These are phyloP conservation scores for Dynastes maya DNA, from an alignment of 2,888 invertebrate species.

Conservation along the genomic window DNA sequence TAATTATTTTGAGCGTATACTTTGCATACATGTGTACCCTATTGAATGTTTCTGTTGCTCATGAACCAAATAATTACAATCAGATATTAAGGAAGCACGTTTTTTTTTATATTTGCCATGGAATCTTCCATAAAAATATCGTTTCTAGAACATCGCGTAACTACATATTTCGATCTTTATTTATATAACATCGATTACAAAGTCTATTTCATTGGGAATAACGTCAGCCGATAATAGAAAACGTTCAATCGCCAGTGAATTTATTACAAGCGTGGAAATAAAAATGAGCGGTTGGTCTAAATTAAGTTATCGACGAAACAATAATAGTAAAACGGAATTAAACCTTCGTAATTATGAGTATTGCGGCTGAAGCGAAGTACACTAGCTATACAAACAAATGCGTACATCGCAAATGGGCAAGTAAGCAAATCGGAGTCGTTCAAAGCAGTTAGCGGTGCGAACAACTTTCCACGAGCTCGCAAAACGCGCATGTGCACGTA, in stretches of 20 bases:
- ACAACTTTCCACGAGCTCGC: slow-evolving; percentile 13
- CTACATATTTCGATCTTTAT: neutral
- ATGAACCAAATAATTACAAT: too few species aligned
- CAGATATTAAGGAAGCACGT: too few species aligned
- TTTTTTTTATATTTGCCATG: too few species aligned
- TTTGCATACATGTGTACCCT: too few species aligned
- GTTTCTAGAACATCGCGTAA: too few species aligned
- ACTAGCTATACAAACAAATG: neutral
- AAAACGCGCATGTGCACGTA: slow-evolving; percentile 37
- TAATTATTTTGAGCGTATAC: too few species aligned
- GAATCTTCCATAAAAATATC: too few species aligned
- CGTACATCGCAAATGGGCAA: slow-evolving; percentile 7
- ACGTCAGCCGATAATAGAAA: slow-evolving; percentile 23
- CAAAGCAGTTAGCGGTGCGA: slow-evolving; percentile 2
- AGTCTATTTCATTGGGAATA: slow-evolving; percentile 10
- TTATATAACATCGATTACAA: neutral
- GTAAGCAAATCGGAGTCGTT: slow-evolving; percentile 19
- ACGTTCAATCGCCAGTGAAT: slow-evolving; percentile 24
- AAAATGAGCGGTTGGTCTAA: slow-evolving; percentile 28
- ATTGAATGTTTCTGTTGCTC: too few species aligned
- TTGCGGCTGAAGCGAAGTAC: neutral
- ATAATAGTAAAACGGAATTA: slow-evolving; percentile 33
- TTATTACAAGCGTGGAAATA: neutral
- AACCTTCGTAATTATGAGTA: slow-evolving; percentile 8
- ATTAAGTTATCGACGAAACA: slow-evolving; percentile 29